Evolutionary conservation across 2,113 vertebrate species (phyloP).

Genomic region (Hypomesus transpacificus): DNA sequence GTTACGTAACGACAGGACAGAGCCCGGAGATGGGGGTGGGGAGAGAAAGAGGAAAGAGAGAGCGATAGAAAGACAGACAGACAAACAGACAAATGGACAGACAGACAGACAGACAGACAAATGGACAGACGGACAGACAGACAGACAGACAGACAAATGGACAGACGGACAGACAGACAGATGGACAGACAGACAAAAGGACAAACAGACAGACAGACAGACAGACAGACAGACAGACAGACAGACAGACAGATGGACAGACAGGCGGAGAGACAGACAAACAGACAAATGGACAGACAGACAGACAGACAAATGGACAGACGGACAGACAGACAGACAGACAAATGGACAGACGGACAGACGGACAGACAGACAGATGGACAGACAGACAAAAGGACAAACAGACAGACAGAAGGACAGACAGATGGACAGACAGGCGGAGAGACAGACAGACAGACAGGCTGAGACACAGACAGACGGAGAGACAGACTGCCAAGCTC

Average conservation of each 20-base stretch:
- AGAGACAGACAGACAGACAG: neutral
- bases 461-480: slow-evolving; percentile 5
- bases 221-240: neutral
- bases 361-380: neutral
- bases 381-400: neutral
- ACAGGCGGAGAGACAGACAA: too few relatives aligned
- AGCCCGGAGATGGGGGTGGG: neutral
- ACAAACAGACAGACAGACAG: neutral
- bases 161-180: neutral
- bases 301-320: neutral
- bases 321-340: neutral
- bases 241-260: neutral
- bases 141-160: neutral
- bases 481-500: slow-evolving; percentile 56
- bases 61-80: neutral
- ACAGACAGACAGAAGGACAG: too few relatives aligned
- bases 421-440: too few relatives aligned
- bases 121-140: neutral
- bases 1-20: neutral
- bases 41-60: neutral
- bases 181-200: neutral
- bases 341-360: slow-evolving; percentile 8
- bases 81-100: neutral
- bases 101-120: too few relatives aligned
- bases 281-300: too few relatives aligned